Conservation (phyloP, 1,140 invertebrate species). For the Nebria ingens region DNA sequence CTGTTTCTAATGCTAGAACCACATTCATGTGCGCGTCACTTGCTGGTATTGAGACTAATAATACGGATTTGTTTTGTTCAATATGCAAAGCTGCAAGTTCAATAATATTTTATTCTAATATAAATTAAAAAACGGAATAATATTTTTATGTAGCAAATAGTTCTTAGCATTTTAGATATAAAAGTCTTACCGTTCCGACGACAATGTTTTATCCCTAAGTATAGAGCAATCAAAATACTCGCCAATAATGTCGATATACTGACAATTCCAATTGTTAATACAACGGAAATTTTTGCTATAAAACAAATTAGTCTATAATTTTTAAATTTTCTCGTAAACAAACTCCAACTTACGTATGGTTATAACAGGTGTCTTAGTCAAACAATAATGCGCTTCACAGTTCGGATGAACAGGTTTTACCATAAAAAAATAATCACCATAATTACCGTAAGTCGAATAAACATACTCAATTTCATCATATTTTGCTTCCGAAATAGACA, state of each 20-base stretch:
- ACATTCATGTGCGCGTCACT: slow-evolving; percentile 31
- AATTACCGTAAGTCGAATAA: slow-evolving; percentile 14
- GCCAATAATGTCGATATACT: slow-evolving; percentile 36
- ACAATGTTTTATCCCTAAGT: slow-evolving; percentile 9
- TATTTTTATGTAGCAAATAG: background rate
- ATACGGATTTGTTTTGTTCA: background rate
- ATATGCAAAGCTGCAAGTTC: background rate
- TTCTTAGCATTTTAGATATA: background rate
- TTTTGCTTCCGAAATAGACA: slow-evolving; percentile 29
- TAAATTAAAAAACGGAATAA: background rate
- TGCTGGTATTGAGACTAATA: slow-evolving; percentile 19
- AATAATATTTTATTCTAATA: background rate
- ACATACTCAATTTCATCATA: slow-evolving; percentile 16
- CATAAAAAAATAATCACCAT: slow-evolving; percentile 32
- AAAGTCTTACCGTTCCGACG: too few species aligned
- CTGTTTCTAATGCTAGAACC: slow-evolving; percentile 30
- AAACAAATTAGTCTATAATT: slow-evolving; percentile 17
- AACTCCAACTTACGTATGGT: slow-evolving; percentile 27
- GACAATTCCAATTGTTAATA: slow-evolving; percentile 35
- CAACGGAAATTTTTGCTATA: slow-evolving; percentile 27
- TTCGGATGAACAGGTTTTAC: slow-evolving; percentile 31
- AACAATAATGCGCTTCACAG: slow-evolving; percentile 29
- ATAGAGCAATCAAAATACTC: slow-evolving; percentile 31
- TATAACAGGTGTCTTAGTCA: slow-evolving; percentile 31
- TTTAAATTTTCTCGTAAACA: slow-evolving; percentile 6